Percentiles rank a stretch among this genome's conserved stretches.
phyloP scores from a whole-genome alignment of 2,113 vertebrate genomes.

The Xenopus borealis region DNA sequence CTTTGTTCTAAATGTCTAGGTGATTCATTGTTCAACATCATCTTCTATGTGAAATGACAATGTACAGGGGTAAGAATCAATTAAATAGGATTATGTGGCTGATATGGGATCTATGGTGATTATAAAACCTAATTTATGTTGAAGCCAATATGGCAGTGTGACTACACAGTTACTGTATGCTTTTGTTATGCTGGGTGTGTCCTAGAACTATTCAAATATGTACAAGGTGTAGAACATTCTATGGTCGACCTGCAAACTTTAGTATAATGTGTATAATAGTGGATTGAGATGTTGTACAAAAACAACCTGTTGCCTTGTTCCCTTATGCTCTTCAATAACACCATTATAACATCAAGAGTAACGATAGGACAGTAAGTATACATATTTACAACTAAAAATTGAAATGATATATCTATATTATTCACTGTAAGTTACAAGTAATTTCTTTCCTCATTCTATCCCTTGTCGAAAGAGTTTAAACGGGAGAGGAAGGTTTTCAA shows the following conservation, averaged over 20 bases:
- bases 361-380: background rate
- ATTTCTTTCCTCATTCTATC: background rate
- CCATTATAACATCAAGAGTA: background rate
- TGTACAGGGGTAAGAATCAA: too few species aligned
- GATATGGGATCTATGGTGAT: background rate
- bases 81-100: background rate
- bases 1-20: too few species aligned
- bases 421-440: background rate
- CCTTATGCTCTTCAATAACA: background rate
- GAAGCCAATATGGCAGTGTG: conserved; percentile 15
- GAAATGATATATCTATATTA: background rate
- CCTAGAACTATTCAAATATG: background rate
- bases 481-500: conserved; percentile 13
- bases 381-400: background rate
- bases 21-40: too few species aligned
- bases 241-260: background rate
- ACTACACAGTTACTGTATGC: background rate
- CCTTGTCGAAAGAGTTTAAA: background rate
- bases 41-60: too few species aligned
- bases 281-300: background rate
- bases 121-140: background rate
- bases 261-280: background rate
- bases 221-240: background rate
- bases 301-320: background rate
- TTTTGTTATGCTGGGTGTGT: conserved; percentile 16